Conservation (phyloP, 2,113 vertebrate species). For the Meriones unguiculatus region DNA sequence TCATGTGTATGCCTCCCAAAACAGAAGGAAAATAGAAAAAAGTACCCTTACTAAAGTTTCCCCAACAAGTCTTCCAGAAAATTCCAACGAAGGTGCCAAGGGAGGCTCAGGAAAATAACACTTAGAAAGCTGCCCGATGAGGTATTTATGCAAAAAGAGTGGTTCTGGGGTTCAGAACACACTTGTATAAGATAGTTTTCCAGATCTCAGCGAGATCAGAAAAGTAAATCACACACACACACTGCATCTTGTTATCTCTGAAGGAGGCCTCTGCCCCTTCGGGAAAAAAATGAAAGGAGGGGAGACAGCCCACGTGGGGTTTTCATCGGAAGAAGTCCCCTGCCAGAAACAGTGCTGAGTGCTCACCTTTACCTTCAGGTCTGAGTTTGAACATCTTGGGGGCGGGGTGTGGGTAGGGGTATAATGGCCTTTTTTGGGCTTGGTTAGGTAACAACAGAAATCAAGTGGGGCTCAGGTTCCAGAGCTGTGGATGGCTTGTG, state of each 20-base stretch:
- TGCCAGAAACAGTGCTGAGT: constrained; percentile 57
- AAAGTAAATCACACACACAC: constrained; percentile 84
- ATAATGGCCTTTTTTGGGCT: neutral
- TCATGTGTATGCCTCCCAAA: constrained; percentile 81
- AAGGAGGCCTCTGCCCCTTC: constrained; percentile 75
- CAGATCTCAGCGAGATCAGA: constrained; percentile 84
- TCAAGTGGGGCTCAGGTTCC: constrained; percentile 9
- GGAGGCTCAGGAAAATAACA: constrained; percentile 82
- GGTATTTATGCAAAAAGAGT: constrained; percentile 86
- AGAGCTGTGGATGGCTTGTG: constrained; percentile 51
- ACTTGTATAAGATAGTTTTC: constrained; percentile 81
- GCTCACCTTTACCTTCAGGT: constrained; percentile 58
- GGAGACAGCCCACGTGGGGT: constrained; percentile 72
- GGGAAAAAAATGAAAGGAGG: constrained; percentile 72
- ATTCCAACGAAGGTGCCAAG: constrained; percentile 63
- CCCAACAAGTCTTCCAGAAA: constrained; percentile 76
- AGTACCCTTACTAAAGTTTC: constrained; percentile 79
- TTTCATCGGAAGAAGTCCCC: constrained; percentile 63
- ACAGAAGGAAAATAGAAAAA: constrained; percentile 83
- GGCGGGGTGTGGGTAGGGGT: neutral
- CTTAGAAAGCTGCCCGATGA: constrained; percentile 85
- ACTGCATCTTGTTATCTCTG: constrained; percentile 81
- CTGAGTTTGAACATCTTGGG: neutral
- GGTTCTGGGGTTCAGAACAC: constrained; percentile 86
- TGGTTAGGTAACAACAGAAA: neutral